Evolutionary conservation across 2,888 invertebrate genomes (phyloP), one percentile per base, ranked within the genome.

Genomic region (Drosophila siamana): DNA sequence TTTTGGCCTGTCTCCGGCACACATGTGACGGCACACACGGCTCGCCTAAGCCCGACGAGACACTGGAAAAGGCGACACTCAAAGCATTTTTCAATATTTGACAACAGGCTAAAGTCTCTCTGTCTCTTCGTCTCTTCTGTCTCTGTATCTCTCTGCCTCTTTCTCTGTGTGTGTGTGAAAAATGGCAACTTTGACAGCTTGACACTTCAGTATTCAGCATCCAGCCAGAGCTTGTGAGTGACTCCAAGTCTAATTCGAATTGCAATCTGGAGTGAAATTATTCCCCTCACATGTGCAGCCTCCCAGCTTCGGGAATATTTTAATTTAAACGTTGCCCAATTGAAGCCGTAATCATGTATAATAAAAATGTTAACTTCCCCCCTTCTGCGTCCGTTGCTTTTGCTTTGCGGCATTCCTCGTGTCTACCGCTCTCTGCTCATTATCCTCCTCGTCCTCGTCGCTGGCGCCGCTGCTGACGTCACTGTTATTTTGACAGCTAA

Each of bases 401-500:
- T 9, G 41, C 40, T 51, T 59, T 47, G 40, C 24, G 33, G 28
- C 16, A 57, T 55, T 61, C 51, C 40, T 52, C 6, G 15, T 26
- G 26, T 47, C 59, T 62, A 30, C 40, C 44, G 24, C 50, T 48
- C 26, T 22, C 22, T 33, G 9, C 47, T 47, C 69, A 50, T 54
- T 44, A 61, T 40, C 54, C 52, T 57, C 24, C 28, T 43, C 19
- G 54, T 40, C 54, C 52, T 57, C 24, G 40, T 43, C 19, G 54
- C n/a, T 48, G 24, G 50, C 38, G 56, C 51, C 46, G 62, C 55
- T 78, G 69, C 55, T 78, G 69, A 77, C 78, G 61, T 74, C 69
- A 74, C 75, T 70, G 78, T 73, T 90, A 88, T 90, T 91, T 91
- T 90, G 90, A 90, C 91, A 91, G 80, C 78, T 66, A 69, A 79